Conservation (phyloP, 2,888 invertebrate species). For the Drosophila mercatorum region DNA sequence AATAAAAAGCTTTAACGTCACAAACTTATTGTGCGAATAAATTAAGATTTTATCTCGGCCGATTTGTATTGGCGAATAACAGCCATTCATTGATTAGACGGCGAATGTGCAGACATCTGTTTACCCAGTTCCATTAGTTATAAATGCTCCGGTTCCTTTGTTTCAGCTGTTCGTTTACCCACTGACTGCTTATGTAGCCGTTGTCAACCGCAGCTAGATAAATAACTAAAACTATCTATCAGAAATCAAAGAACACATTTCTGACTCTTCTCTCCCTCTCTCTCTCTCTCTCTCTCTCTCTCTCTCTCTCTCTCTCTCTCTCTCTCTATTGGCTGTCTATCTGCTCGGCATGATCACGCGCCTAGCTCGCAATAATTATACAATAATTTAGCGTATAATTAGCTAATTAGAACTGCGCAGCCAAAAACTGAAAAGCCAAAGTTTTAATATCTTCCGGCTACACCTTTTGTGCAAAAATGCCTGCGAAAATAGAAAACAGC, state of each 20-base stretch:
- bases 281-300: neutral
- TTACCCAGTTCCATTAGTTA: slow-evolving; percentile 47
- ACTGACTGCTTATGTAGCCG: slow-evolving; percentile 35
- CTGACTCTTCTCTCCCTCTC: too few relatives aligned
- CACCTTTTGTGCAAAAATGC: slow-evolving; percentile 78
- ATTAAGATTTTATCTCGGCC: slow-evolving; percentile 66
- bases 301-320: neutral
- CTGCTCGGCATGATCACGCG: slow-evolving; percentile 54
- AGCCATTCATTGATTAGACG: slow-evolving; percentile 19
- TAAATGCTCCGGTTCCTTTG: slow-evolving; percentile 36
- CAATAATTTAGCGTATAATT: slow-evolving; percentile 81
- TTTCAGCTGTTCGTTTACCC: slow-evolving; percentile 30
- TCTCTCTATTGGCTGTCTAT: slow-evolving; percentile 25
- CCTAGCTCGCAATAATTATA: slow-evolving; percentile 77
- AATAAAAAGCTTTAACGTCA: slow-evolving; percentile 30
- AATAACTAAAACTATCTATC: neutral
- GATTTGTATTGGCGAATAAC: slow-evolving; percentile 50
- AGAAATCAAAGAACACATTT: neutral
- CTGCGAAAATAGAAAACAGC: slow-evolving; percentile 78
- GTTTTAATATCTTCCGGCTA: slow-evolving; percentile 77
- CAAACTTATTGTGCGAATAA: slow-evolving; percentile 55
- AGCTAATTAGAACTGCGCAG: slow-evolving; percentile 80
- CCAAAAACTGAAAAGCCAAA: slow-evolving; percentile 56
- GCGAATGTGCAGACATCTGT: slow-evolving; percentile 16
- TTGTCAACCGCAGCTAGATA: slow-evolving; percentile 26